These are phyloP conservation scores for Tauraco hartlaubi DNA, from an alignment of 2,797 vertebrate species.

Conservation along the genomic window DNA sequence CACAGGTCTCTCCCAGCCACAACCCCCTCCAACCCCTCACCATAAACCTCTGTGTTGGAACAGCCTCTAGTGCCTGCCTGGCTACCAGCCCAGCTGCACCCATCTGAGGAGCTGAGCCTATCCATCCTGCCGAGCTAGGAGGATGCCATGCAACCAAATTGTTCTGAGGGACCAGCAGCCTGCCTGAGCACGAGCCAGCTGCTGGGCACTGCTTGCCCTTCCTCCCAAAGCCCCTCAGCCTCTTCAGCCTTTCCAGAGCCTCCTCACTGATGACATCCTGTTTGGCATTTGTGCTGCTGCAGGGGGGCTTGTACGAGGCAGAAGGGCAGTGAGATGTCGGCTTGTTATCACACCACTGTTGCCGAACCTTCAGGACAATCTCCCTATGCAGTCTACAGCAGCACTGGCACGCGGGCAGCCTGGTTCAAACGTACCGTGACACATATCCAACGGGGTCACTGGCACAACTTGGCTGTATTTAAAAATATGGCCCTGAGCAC, in stretches of 20 bases:
- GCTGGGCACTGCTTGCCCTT: neutral
- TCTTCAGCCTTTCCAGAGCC: neutral
- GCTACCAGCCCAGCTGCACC: neutral
- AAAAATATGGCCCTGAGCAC: neutral
- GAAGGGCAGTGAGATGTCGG: fast-evolving
- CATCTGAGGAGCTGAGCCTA: neutral
- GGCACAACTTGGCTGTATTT: neutral
- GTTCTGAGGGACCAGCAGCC: neutral
- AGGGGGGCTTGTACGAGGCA: fast-evolving
- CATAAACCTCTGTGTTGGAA: neutral
- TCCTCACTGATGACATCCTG: neutral
- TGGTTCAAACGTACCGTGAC: neutral
- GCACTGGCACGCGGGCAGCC: too few species aligned
- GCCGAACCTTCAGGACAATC: neutral
- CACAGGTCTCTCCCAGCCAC: neutral
- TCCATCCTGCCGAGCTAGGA: neutral
- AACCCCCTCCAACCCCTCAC: neutral
- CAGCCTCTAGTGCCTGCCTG: neutral
- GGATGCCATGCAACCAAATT: neutral
- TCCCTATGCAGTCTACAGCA: too few species aligned
- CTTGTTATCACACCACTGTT: neutral
- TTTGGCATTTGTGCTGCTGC: neutral
- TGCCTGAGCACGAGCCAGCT: neutral
- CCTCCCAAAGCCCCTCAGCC: neutral
- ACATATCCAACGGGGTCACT: too few species aligned